A percentile compares a stretch with the other conserved stretches of the same genome.
Evolutionary conservation across 2,797 vertebrate species (phyloP).

Genomic region (Scolopax rusticola): DNA sequence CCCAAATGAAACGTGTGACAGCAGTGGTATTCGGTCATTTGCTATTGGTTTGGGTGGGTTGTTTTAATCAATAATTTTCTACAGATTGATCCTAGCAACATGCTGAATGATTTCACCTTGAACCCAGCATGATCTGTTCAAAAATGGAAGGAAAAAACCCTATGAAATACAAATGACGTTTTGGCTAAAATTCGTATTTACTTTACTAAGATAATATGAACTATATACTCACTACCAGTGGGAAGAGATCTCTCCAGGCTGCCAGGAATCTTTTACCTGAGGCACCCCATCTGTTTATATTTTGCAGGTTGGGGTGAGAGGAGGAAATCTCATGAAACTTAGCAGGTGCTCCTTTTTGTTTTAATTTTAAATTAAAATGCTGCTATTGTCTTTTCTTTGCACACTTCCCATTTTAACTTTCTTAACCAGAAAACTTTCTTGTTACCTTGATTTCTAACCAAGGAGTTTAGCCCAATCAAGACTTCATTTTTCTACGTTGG

Average conservation of each 20-base stretch:
- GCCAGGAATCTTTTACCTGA: constrained; percentile 64
- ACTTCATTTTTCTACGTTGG: background rate
- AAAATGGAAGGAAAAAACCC: background rate
- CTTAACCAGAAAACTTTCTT: constrained; percentile 27
- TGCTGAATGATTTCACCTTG: constrained; percentile 15
- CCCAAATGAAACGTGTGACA: background rate
- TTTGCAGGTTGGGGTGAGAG: constrained; percentile 35
- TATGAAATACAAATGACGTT: background rate
- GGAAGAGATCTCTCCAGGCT: constrained; percentile 20
- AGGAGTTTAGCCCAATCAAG: background rate
- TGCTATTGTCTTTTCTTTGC: constrained; percentile 41
- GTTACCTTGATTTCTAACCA: constrained; percentile 1
- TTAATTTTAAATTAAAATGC: constrained; percentile 13
- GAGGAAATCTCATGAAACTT: constrained; percentile 66
- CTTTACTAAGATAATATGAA: constrained; percentile 58
- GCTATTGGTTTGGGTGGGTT: background rate
- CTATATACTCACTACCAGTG: constrained; percentile 48
- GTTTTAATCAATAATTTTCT: background rate
- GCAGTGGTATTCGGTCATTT: accelerated
- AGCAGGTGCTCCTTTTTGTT: constrained; percentile 59
- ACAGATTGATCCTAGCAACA: background rate
- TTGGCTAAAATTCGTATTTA: constrained; percentile 56
- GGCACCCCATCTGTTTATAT: constrained; percentile 69
- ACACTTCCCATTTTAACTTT: constrained; percentile 16
- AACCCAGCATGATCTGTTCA: background rate